phyloP scores from a whole-genome alignment of 1,140 invertebrate species.

The Drosophila lacteicornis region DNA sequence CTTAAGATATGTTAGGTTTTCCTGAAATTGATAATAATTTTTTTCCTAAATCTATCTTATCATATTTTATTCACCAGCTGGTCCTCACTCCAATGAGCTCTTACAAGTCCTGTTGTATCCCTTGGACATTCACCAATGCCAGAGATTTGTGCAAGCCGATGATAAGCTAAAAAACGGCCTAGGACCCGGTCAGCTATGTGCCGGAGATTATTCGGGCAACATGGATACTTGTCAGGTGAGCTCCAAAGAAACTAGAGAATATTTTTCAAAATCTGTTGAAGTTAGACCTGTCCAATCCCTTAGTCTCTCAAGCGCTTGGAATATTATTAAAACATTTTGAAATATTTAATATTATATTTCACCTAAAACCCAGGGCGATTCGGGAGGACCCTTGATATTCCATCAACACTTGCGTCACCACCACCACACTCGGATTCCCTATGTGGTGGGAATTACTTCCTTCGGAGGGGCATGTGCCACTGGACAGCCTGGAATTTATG shows the following conservation, averaged over 20 bases:
- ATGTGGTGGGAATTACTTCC: constrained; percentile 90
- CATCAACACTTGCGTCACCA: constrained; percentile 86
- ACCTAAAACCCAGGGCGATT: constrained; percentile 67
- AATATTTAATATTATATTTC: too few species aligned
- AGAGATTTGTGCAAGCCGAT: constrained; percentile 7
- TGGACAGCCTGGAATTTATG: constrained; percentile 90
- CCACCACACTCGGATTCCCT: constrained; percentile 87
- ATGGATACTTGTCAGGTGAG: constrained; percentile 90
- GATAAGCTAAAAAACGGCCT: constrained; percentile 45
- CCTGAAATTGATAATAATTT: too few species aligned
- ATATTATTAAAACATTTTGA: neutral
- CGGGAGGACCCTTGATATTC: constrained; percentile 90
- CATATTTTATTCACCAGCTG: constrained; percentile 23
- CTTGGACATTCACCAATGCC: constrained; percentile 43
- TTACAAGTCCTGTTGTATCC: constrained; percentile 46
- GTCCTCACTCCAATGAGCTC: constrained; percentile 48
- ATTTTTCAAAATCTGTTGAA: too few species aligned
- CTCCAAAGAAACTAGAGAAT: neutral
- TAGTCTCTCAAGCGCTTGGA: too few species aligned
- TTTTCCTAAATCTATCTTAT: too few species aligned
- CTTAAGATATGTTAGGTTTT: too few species aligned
- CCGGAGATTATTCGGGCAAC: constrained; percentile 89
- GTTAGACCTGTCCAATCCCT: too few species aligned
- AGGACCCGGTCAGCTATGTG: constrained; percentile 87
- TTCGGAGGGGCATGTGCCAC: constrained; percentile 92